Base-by-base conservation (phyloP, 2,888 invertebrate genomes). In the Drosophila neonasuta region DNA sequence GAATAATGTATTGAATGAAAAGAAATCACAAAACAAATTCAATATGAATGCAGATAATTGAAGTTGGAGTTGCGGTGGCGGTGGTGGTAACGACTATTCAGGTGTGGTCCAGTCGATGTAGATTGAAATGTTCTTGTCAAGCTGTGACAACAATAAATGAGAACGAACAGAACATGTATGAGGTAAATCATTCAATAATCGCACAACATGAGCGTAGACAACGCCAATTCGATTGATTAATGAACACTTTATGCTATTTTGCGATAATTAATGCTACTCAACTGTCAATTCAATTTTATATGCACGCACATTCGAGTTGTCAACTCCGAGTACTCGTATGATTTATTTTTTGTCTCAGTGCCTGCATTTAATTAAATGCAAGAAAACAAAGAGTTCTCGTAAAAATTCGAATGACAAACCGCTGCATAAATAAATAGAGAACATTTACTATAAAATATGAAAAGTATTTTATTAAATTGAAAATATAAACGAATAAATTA, bases 71-170 rank as follows among this genome's bases (percentile, higher is more conserved):
- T 32, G 5, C 36, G 36, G 36, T 44, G 49, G 24, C 11, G 24
- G 24, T 24, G 6, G 6, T 5, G 24, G 20, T 52, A 32, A 1
- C 34, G 45, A n/a, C 70, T 54, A 32, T 32, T 62, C 78, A 81
- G 85, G 82, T 84, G 85, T 84, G 79, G 85, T 76, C 72, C 55
- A 59, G 32, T 30, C 63, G 60, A 58, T 64, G 50, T 61, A 77
- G 70, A 80, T 86, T 86, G 78, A 81, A 83, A 83, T 81, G 86
- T 81, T 86, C 80, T 65, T 67, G 79, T 70, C 79, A 79, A 58
- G 50, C 15, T 52, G 49, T 48, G 75, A 67, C 81, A 78, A 51
- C 57, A 50, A 24, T 24, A 24, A 74, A 62, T 64, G 51, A 60
- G 39, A 56, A 57, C 15, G 55, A 49, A 29, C 51, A 48, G 36